Conservation (phyloP, 1,140 invertebrate species). For the Uloborus diversus region DNA sequence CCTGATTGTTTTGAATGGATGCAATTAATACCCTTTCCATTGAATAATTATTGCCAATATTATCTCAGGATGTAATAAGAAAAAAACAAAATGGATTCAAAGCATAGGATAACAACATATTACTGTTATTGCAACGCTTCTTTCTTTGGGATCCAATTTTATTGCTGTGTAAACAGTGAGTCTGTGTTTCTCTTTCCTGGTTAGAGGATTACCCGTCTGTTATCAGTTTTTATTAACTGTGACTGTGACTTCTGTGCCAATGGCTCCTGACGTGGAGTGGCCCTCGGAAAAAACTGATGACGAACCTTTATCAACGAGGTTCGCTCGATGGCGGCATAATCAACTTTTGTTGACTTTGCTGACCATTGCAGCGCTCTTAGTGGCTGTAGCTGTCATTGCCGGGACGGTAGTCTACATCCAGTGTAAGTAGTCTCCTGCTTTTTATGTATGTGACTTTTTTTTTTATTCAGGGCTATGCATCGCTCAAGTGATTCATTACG, state of each 20-base stretch:
- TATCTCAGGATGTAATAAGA: too few relatives aligned
- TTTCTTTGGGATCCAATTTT: background rate
- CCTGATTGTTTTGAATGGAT: too few relatives aligned
- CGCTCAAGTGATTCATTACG: too few relatives aligned
- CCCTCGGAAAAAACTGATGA: constrained; percentile 33
- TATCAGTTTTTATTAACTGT: background rate
- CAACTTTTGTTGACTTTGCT: constrained; percentile 32
- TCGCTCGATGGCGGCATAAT: constrained; percentile 40
- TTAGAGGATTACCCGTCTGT: background rate
- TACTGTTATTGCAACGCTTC: too few relatives aligned
- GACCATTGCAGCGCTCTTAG: constrained; percentile 22
- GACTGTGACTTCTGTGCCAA: background rate
- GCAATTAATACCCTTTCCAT: too few relatives aligned
- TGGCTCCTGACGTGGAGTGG: constrained; percentile 50
- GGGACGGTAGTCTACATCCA: constrained; percentile 36
- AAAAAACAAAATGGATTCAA: too few relatives aligned
- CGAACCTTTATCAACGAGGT: constrained; percentile 24
- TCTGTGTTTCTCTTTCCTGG: background rate
- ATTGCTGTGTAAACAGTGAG: background rate
- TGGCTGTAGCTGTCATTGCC: constrained; percentile 36
- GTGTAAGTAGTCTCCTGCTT: constrained; percentile 41
- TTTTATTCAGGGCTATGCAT: background rate
- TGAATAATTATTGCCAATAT: too few relatives aligned
- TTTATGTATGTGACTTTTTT: background rate
- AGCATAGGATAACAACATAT: too few relatives aligned